Evolutionary conservation across 1,140 invertebrate genomes (phyloP).

Genomic region (Nasonia giraulti): DNA sequence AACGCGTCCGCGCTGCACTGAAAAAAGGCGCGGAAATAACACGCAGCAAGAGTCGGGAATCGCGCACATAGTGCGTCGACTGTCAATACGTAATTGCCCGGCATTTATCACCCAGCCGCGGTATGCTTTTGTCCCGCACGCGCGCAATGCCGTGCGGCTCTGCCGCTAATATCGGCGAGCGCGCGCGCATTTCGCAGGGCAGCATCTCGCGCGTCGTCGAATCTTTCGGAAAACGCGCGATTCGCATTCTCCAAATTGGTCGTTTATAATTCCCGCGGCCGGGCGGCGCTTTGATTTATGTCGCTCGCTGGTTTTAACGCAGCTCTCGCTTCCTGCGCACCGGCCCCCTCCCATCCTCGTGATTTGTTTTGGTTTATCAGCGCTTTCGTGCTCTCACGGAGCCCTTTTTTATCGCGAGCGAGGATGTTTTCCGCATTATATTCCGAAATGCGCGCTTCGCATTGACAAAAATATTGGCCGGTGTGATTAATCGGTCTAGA

Average conservation of each 20-base stretch:
- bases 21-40: not conserved
- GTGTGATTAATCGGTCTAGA: not conserved
- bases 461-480: not conserved
- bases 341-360: not conserved
- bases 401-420: not conserved
- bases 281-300: not conserved
- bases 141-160: not conserved
- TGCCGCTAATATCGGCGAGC: not conserved
- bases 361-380: constrained; percentile 46
- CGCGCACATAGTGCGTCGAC: not conserved
- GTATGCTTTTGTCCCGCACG: constrained; percentile 40
- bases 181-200: not conserved
- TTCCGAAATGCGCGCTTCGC: not conserved
- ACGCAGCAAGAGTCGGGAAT: constrained; percentile 14
- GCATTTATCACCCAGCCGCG: constrained; percentile 52
- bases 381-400: not conserved
- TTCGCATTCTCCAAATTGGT: constrained; percentile 43
- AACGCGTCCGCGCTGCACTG: not conserved
- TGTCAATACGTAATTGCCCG: constrained; percentile 60
- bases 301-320: constrained; percentile 21
- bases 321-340: not conserved
- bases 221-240: constrained; percentile 32
- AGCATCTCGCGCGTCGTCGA: constrained; percentile 27
- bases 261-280: constrained; percentile 37
- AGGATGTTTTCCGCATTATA: not conserved